Percentiles rank a stretch among this genome's conserved stretches.
Evolutionary conservation across 2,888 invertebrate species (phyloP).

Genomic region (Deilephila porcellus): DNA sequence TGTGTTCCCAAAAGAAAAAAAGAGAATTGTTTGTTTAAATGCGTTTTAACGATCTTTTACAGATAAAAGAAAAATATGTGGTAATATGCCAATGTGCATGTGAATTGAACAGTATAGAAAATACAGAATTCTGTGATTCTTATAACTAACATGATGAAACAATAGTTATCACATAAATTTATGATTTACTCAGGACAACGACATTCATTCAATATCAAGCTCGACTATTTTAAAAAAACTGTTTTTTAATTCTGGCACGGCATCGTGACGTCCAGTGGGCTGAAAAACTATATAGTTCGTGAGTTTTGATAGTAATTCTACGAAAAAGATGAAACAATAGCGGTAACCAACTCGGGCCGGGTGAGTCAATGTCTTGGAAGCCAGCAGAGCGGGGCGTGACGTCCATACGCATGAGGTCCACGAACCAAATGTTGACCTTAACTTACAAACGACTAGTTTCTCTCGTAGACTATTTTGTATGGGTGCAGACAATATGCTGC

Average conservation of each 20-base stretch:
- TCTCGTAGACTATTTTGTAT: not conserved
- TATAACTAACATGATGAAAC: too few species aligned
- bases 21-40: not conserved
- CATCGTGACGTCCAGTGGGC: too few species aligned
- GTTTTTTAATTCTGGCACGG: too few species aligned
- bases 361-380: constrained; percentile 58
- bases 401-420: constrained; percentile 31
- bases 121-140: too few species aligned
- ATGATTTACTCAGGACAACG: too few species aligned
- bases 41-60: too few species aligned
- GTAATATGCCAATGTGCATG: too few species aligned
- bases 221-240: too few species aligned
- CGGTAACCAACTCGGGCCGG: constrained; percentile 63
- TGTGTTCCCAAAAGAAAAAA: not conserved
- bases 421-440: constrained; percentile 29
- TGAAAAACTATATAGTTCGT: not conserved
- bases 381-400: constrained; percentile 30
- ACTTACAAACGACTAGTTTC: constrained; percentile 6
- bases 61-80: too few species aligned
- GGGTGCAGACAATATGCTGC: not conserved
- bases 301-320: constrained; percentile 30
- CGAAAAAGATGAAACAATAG: constrained; percentile 66
- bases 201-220: too few species aligned
- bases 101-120: too few species aligned
- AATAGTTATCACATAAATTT: too few species aligned